Evolutionary conservation across 2,113 vertebrate genomes (phyloP).

Genomic region (Muntiacus reevesi): DNA sequence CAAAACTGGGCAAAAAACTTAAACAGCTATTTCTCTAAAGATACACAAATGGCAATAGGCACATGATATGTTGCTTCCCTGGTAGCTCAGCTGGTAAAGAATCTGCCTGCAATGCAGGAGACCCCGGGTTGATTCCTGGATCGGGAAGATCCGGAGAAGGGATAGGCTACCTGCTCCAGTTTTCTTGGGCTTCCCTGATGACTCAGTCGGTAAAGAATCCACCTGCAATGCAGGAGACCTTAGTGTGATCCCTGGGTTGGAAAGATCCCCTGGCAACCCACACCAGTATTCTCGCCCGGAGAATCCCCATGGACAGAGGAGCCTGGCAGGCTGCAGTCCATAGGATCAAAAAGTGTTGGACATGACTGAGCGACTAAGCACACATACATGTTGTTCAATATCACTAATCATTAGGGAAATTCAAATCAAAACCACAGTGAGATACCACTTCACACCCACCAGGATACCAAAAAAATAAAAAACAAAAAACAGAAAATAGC

Average conservation of each 20-base stretch:
- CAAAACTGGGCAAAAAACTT: background rate
- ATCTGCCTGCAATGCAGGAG: background rate
- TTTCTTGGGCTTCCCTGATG: background rate
- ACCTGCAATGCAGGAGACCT: background rate
- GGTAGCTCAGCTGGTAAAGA: background rate
- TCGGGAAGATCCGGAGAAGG: background rate
- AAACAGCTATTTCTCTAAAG: background rate
- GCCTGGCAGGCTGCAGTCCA: background rate
- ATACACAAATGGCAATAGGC: background rate
- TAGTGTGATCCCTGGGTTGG: background rate
- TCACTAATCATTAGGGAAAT: background rate
- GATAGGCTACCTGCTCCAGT: background rate
- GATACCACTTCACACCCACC: background rate
- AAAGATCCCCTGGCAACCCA: background rate
- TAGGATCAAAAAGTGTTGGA: background rate
- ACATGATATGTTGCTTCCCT: background rate
- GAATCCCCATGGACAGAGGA: background rate
- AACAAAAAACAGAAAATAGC: background rate
- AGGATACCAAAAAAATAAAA: fast-evolving
- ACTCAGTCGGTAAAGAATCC: background rate
- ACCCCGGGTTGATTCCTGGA: background rate
- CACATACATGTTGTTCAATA: background rate
- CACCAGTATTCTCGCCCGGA: background rate
- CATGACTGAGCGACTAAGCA: background rate
- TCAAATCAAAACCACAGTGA: background rate